Percentiles rank a stretch among this genome's conserved stretches.
Conservation (phyloP, 2,888 invertebrate species). For the Thelaira solivaga region DNA sequence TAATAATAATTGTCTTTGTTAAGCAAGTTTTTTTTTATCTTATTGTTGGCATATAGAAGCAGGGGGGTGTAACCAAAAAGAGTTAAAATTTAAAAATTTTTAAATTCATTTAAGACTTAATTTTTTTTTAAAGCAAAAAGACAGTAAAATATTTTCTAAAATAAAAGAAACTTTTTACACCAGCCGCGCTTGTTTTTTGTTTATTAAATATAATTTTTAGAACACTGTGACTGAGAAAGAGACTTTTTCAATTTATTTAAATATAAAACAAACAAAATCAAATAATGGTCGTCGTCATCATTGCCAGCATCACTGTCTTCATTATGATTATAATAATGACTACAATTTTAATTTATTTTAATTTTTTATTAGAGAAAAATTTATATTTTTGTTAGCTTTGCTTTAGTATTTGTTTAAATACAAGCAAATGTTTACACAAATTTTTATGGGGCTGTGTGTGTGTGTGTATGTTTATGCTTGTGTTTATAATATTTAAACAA, state of each 20-base stretch:
- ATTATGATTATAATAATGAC: slow-evolving; percentile 29
- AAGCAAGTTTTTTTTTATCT: slow-evolving; percentile 22
- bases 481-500: background rate
- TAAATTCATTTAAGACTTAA: background rate
- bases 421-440: background rate
- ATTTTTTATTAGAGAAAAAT: slow-evolving; percentile 28
- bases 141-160: too few species aligned
- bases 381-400: slow-evolving; percentile 15
- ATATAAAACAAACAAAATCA: slow-evolving; percentile 37
- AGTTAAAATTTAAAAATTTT: background rate
- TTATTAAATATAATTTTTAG: background rate
- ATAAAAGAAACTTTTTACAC: background rate
- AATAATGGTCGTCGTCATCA: slow-evolving; percentile 11
- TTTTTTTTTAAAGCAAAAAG: too few species aligned
- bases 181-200: background rate
- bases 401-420: slow-evolving; percentile 12
- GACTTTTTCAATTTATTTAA: slow-evolving; percentile 7
- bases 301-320: slow-evolving; percentile 3
- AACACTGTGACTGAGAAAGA: slow-evolving; percentile 5
- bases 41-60: background rate
- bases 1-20: slow-evolving; percentile 56
- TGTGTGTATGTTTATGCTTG: background rate
- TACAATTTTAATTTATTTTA: too few species aligned
- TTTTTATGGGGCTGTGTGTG: background rate
- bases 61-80: background rate